Evolutionary conservation across 2,888 invertebrate species (phyloP).

Genomic region (Caradrina clavipalpis): DNA sequence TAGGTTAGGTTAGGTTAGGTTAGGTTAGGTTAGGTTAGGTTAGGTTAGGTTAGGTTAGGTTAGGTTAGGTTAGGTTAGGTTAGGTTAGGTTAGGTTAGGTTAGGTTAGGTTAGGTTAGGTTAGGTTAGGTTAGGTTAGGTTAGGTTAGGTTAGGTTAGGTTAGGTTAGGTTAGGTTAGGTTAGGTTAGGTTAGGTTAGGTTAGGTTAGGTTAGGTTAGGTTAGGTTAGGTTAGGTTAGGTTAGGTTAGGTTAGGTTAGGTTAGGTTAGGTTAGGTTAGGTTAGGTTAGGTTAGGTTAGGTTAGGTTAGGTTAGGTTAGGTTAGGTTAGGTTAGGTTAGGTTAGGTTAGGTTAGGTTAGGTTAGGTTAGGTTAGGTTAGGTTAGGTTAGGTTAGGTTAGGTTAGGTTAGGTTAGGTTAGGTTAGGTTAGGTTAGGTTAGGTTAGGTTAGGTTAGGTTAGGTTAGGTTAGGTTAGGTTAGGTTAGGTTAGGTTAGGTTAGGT

Average conservation of each 20-base stretch:
- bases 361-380: slow-evolving; percentile 48
- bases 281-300: slow-evolving; percentile 51
- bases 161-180: slow-evolving; percentile 50
- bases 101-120: slow-evolving; percentile 42
- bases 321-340: slow-evolving; percentile 59
- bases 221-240: slow-evolving; percentile 39
- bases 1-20: slow-evolving; percentile 33
- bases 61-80: slow-evolving; percentile 19
- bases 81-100: slow-evolving; percentile 17
- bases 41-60: slow-evolving; percentile 19
- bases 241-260: slow-evolving; percentile 51
- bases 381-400: slow-evolving; percentile 53
- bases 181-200: slow-evolving; percentile 53
- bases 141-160: slow-evolving; percentile 51
- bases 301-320: slow-evolving; percentile 49
- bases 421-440: slow-evolving; percentile 53
- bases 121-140: slow-evolving; percentile 50
- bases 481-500: too few species aligned
- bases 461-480: too few species aligned
- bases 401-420: slow-evolving; percentile 51
- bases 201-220: slow-evolving; percentile 50
- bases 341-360: slow-evolving; percentile 49
- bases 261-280: slow-evolving; percentile 58
- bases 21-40: slow-evolving; percentile 41
- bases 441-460: slow-evolving; percentile 55